Conservation (phyloP, 2,113 vertebrate species). For the Bubo scandiacus region DNA sequence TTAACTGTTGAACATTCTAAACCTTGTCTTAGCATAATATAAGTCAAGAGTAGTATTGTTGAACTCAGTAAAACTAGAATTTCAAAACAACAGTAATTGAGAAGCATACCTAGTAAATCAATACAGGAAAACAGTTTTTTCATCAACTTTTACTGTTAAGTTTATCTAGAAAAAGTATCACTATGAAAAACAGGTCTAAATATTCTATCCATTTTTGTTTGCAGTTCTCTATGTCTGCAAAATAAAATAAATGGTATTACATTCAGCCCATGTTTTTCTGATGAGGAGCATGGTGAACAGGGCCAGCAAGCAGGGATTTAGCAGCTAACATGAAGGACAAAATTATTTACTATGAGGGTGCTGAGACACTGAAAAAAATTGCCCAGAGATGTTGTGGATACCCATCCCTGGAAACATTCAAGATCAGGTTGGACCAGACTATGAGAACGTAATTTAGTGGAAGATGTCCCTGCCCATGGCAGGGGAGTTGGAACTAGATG, state of each 20-base stretch:
- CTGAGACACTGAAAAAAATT: not conserved
- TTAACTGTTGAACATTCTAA: not conserved
- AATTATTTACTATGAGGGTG: not conserved
- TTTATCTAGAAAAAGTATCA: not conserved
- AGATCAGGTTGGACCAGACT: not conserved
- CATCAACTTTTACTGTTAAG: not conserved
- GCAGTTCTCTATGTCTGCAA: not conserved
- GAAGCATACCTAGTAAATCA: not conserved
- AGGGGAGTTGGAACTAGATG: rapidly evolving
- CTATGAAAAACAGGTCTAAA: not conserved
- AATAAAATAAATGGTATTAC: not conserved
- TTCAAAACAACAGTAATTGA: not conserved
- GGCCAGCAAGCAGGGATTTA: not conserved
- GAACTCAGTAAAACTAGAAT: not conserved
- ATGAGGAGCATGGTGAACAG: not conserved
- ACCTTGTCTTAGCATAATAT: not conserved
- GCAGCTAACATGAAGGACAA: not conserved
- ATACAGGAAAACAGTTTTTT: not conserved
- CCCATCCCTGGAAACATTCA: not conserved
- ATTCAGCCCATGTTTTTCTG: not conserved
- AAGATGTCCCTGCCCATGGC: not conserved
- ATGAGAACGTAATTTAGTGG: not conserved
- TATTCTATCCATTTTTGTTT: not conserved
- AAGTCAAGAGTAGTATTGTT: not conserved
- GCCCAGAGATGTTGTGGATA: not conserved